phyloP scores from a whole-genome alignment of 2,797 vertebrate genomes.

The Parotocinclus haroldoi region DNA sequence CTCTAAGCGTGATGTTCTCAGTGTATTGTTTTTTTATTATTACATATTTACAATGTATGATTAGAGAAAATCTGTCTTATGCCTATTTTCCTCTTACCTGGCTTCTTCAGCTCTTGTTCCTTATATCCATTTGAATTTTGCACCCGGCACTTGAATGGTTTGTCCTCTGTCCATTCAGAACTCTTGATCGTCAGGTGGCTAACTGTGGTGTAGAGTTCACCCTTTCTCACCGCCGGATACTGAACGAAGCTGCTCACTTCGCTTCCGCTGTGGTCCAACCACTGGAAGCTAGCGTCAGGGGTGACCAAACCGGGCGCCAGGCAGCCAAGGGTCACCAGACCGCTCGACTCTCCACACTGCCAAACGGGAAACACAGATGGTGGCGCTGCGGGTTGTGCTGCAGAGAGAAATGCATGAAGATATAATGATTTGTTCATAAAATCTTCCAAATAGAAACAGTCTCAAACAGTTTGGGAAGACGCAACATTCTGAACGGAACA shows the following conservation, averaged over 20 bases:
- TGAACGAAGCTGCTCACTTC: slow-evolving; percentile 48
- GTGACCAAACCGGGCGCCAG: slow-evolving; percentile 57
- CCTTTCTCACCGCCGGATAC: slow-evolving; percentile 52
- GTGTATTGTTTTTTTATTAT: too few relatives aligned
- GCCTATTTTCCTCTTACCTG: not conserved
- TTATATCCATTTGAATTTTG: accelerated
- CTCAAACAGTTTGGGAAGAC: too few relatives aligned
- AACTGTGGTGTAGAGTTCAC: slow-evolving; percentile 36
- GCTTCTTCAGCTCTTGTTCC: slow-evolving; percentile 8
- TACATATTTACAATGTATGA: too few relatives aligned
- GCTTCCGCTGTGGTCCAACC: slow-evolving; percentile 4
- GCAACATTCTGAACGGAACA: too few relatives aligned
- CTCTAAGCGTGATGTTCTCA: too few relatives aligned
- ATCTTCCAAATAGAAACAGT: too few relatives aligned
- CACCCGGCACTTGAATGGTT: slow-evolving; percentile 34
- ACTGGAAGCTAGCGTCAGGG: slow-evolving; percentile 48
- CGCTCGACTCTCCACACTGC: slow-evolving; percentile 42
- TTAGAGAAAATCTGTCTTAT: too few relatives aligned
- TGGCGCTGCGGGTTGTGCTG: slow-evolving; percentile 16
- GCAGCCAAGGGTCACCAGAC: slow-evolving; percentile 58
- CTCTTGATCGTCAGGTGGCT: slow-evolving; percentile 55
- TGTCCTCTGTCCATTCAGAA: slow-evolving; percentile 29
- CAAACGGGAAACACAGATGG: slow-evolving; percentile 46
- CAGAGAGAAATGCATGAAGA: slow-evolving; percentile 8
- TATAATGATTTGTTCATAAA: not conserved